phyloP scores from a whole-genome alignment of 2,888 invertebrate species.

The Andrena praecox region DNA sequence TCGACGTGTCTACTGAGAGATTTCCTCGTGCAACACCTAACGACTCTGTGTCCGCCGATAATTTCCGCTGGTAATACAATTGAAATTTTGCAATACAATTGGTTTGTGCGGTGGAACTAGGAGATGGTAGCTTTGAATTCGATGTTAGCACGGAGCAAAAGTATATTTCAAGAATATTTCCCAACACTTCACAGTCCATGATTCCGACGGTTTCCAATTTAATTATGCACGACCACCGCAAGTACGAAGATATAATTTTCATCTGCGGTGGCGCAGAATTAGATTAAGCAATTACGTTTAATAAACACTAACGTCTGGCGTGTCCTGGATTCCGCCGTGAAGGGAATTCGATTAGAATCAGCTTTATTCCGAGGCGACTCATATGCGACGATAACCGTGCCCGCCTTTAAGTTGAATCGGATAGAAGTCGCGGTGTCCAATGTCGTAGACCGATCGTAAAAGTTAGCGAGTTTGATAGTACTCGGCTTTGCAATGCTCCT shows the following conservation, averaged over 20 bases:
- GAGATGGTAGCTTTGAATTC: no score
- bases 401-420: slow-evolving; percentile 35
- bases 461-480: slow-evolving; percentile 71
- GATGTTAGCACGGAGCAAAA: no score
- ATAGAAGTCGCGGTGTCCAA: slow-evolving; percentile 50
- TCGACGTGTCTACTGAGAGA: background rate
- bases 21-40: background rate
- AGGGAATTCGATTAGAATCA: slow-evolving; percentile 37
- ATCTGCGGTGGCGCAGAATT: background rate
- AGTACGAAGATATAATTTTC: no score
- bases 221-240: no score
- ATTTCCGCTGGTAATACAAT: no score
- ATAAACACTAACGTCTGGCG: slow-evolving; percentile 5
- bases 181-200: no score
- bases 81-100: no score
- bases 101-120: no score
- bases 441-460: slow-evolving; percentile 67
- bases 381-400: slow-evolving; percentile 32
- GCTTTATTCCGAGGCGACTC: slow-evolving; percentile 12
- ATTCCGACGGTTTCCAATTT: no score
- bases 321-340: background rate
- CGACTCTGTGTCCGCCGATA: background rate
- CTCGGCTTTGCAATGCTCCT: slow-evolving; percentile 53
- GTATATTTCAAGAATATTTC: no score
- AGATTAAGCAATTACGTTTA: background rate